Evolutionary conservation across 1,140 invertebrate species (phyloP).

Genomic region (Aleiodes sp.): DNA sequence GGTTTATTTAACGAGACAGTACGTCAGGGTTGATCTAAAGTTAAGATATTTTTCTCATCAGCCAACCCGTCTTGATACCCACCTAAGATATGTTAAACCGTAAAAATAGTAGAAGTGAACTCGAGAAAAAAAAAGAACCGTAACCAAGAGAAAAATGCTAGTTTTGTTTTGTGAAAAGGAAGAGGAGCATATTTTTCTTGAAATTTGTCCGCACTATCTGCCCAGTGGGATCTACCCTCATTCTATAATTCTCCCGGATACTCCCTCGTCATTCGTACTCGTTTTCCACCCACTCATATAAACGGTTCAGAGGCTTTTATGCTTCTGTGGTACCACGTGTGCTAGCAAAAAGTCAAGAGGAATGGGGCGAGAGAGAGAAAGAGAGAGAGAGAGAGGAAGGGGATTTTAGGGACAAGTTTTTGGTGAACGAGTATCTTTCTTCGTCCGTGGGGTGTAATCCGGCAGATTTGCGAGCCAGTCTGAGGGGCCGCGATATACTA

Average conservation of each 20-base stretch:
- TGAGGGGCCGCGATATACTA: background rate
- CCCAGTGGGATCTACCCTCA: constrained; percentile 60
- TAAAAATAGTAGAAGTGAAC: constrained; percentile 9
- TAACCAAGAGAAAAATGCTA: background rate
- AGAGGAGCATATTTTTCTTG: constrained; percentile 58
- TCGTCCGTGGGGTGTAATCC: constrained; percentile 18
- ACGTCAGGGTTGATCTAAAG: constrained; percentile 57
- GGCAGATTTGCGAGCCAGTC: constrained; percentile 16
- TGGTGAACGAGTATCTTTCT: background rate
- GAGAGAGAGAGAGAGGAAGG: too few species aligned
- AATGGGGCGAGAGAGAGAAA: too few species aligned
- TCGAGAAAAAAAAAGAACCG: background rate
- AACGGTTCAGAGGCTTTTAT: background rate
- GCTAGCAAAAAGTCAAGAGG: constrained; percentile 15
- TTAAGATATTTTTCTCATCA: constrained; percentile 65
- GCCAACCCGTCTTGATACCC: constrained; percentile 8
- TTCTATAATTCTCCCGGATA: constrained; percentile 53
- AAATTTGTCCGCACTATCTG: constrained; percentile 64
- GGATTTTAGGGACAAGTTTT: constrained; percentile 1
- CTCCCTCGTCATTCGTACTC: constrained; percentile 20
- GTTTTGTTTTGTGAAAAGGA: constrained; percentile 6
- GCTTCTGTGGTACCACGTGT: constrained; percentile 9
- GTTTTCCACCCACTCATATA: constrained; percentile 12
- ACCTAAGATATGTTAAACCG: background rate
- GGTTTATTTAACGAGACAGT: constrained; percentile 52